Base-by-base conservation (phyloP, 2,113 vertebrate species). In the Onychostruthus taczanowskii region DNA sequence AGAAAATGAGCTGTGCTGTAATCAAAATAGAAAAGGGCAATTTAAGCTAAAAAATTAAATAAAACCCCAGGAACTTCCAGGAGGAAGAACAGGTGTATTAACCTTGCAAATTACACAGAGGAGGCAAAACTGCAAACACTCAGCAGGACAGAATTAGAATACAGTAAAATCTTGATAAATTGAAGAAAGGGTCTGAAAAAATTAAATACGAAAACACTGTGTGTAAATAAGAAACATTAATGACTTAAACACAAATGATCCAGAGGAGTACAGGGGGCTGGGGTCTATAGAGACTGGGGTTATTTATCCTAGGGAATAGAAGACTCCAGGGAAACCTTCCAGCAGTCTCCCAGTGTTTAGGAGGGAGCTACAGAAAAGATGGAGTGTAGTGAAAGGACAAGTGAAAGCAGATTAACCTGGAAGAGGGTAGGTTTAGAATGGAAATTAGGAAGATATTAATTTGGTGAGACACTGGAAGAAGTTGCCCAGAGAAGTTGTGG, bases 321-420 rank as follows among this genome's bases (percentile, higher is more conserved):
- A 24, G 18, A 15, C 7, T 46, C 7, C 0, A 1, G 10, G 11
- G 11, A 62, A 13, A 44, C 5, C 5, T 27, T 59, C 22, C 0
- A 31, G 13, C 11, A 9, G 33, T 8, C 14, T 79, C 16, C 8
- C 14, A 74, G 21, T 21, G 14, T 31, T 5, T 61, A 28, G 66
- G 58, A 37, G 10, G 12, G 12, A 8, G 3, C 4, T 28, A 28
- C 37, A 52, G 27, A 73, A 67, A 43, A 67, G 35, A 44, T 20
- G 23, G 28, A 24, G 3, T 3, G 11, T 13, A n/a, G 22, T 26
- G 27, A 61, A 22, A 49, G 50, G 14, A 61, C 2, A 10, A 27
- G 12, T 9, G 6, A 13, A 26, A 66, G 41, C 1, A 3, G 11
- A 17, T 59, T 26, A 49, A 77, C 44, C 23, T 49, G 35, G 64